Evolutionary conservation across 2,888 invertebrate genomes (phyloP), one percentile per base, ranked within the genome.

Genomic region (Drosophila prolongata): DNA sequence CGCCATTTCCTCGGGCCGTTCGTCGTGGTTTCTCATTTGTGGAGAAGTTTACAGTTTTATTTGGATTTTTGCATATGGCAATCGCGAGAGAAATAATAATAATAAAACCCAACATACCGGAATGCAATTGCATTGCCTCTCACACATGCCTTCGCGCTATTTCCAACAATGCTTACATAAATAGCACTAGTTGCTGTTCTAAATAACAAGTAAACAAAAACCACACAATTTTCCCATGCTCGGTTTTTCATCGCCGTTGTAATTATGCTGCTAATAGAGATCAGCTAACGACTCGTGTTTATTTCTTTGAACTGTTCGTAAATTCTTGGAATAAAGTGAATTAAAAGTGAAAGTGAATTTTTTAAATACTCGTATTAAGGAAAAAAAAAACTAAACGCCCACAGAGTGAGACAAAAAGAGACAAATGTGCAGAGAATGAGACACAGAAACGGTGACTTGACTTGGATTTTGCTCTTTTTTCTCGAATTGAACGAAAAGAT

Each of bases 401-500:
- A 19, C 42, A 27, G 37, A 42, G 52, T 55, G 19, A 52, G n/a
- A 50, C 16, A 59, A 71, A 60, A 47, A n/a, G 35, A 60, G 54
- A 59, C 64, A 68, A 64, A 76, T 58, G 77, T 75, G 37, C 35
- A 19, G 49, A 61, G 60, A 55, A 66, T 37, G 44, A 46, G 65
- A 46, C 54, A 49, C 62, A 35, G 49, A 60, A 35, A 57, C 62
- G 37, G 27, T 10, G 35, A 35, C 44, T 65, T 57, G 27, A n/a
- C 58, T 66, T 60, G 50, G 54, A 35, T 47, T 53, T 61, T 44
- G 38, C 56, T 69, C 49, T 69, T 64, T 67, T 30, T 77, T 50
- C 69, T 69, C 65, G 73, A 80, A 88, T 83, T 88, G 79, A 76
- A 75, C 72, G 76, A 62, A 87, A 86, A 87, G 85, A 88, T 88